Base-by-base conservation (phyloP, 2,797 vertebrate species). In the Helarctos malayanus region DNA sequence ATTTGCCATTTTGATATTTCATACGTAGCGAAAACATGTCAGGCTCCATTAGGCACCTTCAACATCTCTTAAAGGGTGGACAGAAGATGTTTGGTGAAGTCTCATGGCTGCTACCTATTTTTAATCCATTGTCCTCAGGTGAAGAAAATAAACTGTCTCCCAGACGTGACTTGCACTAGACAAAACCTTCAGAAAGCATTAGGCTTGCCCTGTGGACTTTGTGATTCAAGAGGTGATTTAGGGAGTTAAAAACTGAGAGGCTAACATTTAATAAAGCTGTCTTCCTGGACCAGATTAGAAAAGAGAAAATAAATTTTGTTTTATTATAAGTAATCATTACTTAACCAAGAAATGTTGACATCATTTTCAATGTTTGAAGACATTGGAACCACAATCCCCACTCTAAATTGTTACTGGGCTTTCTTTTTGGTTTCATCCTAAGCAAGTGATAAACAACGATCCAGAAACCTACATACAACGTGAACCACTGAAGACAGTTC, bases 1-100 rank as follows among this genome's bases (percentile, higher is more conserved):
- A 88, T 83, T 93, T 97, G 93, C 90, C 89, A 93, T 91, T 88
- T 89, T 80, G 87, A 97, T 95, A 82, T 94, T 95, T 92, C 73
- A 94, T 86, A 86, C n/a, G 7, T 45, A 83, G 87, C 7, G 1
- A 92, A 97, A 97, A 86, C 52, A 82, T 91, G 94, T 95, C 98
- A 91, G 86, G 65, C 49, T 83, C 88, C 32, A 92, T 97, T 96
- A 98, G 47, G 19, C 63, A 81, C 84, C 52, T 97, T 88, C 61
- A 13, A 29, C 52, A 94, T 38, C 27, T 73, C 47, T 89, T 96
- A 93, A 76, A 95, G 78, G 93, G 92, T 93, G 27, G 57, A 91
- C 52, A 65, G 52, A 92, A 63, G 75, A 52, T 86, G 52, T 38
- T 38, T 83, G 45, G 13, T 54, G 14, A 89, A 86, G 61, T 45